Evolutionary conservation across 2,797 vertebrate species (phyloP).

Genomic region (Aplochiton taeniatus): DNA sequence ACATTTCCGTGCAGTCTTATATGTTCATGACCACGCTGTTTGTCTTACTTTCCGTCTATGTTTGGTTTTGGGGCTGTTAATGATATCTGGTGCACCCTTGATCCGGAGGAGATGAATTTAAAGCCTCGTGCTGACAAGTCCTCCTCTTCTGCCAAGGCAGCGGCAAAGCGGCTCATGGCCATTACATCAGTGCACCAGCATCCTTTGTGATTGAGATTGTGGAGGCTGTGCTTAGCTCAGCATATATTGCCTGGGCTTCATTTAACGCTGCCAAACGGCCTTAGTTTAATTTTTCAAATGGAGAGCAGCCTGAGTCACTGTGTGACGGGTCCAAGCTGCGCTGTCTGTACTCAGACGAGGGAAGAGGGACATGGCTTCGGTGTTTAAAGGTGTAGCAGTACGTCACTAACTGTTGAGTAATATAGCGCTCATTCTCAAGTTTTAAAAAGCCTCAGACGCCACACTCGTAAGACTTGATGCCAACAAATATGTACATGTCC

Average conservation of each 20-base stretch:
- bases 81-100: constrained; percentile 70
- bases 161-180: constrained; percentile 58
- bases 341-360: constrained; percentile 22
- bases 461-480: no score
- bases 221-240: constrained; percentile 75
- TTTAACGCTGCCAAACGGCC: constrained; percentile 70
- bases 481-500: no score
- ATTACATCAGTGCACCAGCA: constrained; percentile 72
- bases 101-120: constrained; percentile 60
- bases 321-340: constrained; percentile 60
- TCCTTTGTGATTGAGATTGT: constrained; percentile 73
- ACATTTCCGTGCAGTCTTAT: no score
- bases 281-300: constrained; percentile 78
- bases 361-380: constrained; percentile 3
- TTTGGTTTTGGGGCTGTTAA: constrained; percentile 42
- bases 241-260: constrained; percentile 68
- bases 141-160: constrained; percentile 72
- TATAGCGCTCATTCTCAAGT: not conserved
- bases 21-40: no score
- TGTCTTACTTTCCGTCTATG: no score
- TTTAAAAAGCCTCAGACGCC: not conserved
- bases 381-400: constrained; percentile 33
- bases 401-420: not conserved
- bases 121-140: constrained; percentile 71
- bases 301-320: constrained; percentile 76